Base-by-base conservation (phyloP, 2,888 invertebrate species). In the Cosmia pyralina region DNA sequence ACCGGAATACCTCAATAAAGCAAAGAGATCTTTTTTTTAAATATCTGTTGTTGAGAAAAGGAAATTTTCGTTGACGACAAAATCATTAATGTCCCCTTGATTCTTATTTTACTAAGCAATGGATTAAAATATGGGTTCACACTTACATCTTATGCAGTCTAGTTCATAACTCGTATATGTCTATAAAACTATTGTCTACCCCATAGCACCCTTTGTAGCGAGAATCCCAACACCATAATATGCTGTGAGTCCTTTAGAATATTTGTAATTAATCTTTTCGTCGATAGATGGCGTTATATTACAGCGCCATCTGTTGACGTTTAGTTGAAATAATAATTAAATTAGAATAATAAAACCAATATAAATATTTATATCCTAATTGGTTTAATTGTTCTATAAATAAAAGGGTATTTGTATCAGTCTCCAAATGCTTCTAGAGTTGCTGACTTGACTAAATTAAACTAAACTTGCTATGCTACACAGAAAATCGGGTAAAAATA, bases 121-220 rank as follows among this genome's bases (percentile, higher is more conserved):
- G 50, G 0, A 34, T 28, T 22, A 44, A 34, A n/a, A 13, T 13
- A 8, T 17, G 8, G 28, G 52, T 68, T 66, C 41, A 67, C 52
- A 57, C 41, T 74, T 38, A 59, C 8, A 55, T 38, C 48, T 50
- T 1, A 4, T 7, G 17, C 67, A 73, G 71, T 76, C 69, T 77
- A 82, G 5, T 71, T 63, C 66, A 65, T 52, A 34, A 68, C 60
- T 65, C 28, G 46, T 53, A n/a, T 73, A 58, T 70, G 60, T 78
- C 55, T 72, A 38, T 75, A 65, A 70, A 74, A 57, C 69, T 74
- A 74, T 71, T 83, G 17, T 70, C 22, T 77, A 85, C 78, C 65
- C 70, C 44, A 74, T 86, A 85, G 79, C 69, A 82, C 44, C 57
- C 75, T 63, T 44, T 57, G 70, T 85, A 85, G 85, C 70, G 48